Conservation (phyloP, 2,797 vertebrate genomes). For the Diglossa cyanea region DNA sequence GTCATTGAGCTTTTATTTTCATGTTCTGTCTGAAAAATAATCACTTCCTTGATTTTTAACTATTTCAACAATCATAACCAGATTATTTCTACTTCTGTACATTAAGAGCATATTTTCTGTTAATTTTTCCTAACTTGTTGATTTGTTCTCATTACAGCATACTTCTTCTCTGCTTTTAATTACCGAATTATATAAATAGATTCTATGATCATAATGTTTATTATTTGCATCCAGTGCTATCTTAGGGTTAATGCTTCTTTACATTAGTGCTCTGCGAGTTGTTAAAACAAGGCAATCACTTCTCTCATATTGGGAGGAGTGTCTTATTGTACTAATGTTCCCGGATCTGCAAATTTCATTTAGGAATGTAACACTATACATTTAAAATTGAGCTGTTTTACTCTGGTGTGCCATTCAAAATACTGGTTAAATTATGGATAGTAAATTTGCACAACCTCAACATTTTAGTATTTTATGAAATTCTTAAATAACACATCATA, state of each 20-base stretch:
- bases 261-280: not conserved
- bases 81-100: not conserved
- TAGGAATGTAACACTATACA: not conserved
- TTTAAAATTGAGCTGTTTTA: not conserved
- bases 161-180: not conserved
- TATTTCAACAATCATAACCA: not conserved
- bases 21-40: not conserved
- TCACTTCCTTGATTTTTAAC: not conserved
- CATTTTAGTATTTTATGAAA: not conserved
- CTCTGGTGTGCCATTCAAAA: not conserved
- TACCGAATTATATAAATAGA: not conserved
- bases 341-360: not conserved
- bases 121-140: not conserved
- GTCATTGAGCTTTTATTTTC: not conserved
- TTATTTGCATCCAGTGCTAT: not conserved
- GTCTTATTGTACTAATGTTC: not conserved
- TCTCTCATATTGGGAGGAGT: not conserved
- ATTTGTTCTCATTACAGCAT: not conserved
- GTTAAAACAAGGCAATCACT: not conserved
- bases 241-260: not conserved
- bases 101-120: not conserved
- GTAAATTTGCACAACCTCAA: not conserved
- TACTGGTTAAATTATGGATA: not conserved
- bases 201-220: not conserved
- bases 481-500: not conserved